Conservation (phyloP, 2,113 vertebrate genomes). For the Charadrius vociferus region DNA sequence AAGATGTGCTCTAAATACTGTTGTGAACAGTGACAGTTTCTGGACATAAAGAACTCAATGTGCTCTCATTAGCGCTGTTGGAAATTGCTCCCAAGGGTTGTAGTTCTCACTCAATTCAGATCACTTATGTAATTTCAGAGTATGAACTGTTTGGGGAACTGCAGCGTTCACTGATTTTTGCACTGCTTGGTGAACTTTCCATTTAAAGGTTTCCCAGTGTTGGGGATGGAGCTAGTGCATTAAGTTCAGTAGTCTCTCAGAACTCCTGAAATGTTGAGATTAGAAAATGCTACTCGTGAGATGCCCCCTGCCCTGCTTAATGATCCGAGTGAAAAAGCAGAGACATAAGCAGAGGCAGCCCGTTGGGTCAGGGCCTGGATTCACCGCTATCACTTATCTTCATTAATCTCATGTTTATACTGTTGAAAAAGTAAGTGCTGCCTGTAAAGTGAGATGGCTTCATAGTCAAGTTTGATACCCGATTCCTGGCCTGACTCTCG, state of each 20-base stretch:
- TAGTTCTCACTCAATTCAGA: conserved; percentile 13
- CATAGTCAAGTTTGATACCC: background rate
- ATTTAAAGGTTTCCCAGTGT: background rate
- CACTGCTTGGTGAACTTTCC: background rate
- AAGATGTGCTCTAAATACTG: conserved; percentile 3
- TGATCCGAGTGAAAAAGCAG: background rate
- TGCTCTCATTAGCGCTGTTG: background rate
- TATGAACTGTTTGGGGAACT: background rate
- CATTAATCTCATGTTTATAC: conserved; percentile 7
- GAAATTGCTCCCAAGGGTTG: conserved; percentile 37
- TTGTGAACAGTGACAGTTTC: background rate
- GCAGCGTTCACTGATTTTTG: background rate
- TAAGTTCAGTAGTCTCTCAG: background rate
- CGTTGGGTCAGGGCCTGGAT: background rate
- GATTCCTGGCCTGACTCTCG: background rate
- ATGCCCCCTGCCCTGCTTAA: background rate
- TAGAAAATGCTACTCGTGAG: background rate
- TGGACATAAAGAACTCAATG: conserved; percentile 8
- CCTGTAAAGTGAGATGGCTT: background rate
- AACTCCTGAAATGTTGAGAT: background rate
- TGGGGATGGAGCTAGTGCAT: background rate
- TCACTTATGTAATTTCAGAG: conserved; percentile 24
- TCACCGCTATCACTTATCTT: background rate
- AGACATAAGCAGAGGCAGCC: background rate
- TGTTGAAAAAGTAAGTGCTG: background rate